Conservation (phyloP, 2,888 invertebrate genomes). For the Peribatodes rhomboidaria region DNA sequence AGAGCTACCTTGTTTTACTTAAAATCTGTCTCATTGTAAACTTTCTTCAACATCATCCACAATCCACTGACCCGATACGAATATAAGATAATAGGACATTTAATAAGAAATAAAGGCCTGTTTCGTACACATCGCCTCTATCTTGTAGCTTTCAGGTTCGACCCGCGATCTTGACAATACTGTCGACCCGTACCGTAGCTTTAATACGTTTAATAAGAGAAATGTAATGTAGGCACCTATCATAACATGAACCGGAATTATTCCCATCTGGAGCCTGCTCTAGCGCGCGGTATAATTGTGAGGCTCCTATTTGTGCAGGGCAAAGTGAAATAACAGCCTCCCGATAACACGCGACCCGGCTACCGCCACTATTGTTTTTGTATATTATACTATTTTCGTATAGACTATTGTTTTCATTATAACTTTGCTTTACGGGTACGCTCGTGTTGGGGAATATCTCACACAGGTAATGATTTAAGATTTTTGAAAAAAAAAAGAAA, state of each 20-base stretch:
- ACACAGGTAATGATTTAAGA: neutral
- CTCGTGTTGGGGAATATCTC: neutral
- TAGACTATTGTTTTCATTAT: slow-evolving; percentile 35
- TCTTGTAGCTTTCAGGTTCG: too few species aligned
- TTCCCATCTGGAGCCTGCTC: slow-evolving; percentile 30
- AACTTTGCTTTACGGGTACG: neutral
- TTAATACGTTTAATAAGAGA: neutral
- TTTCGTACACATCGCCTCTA: too few species aligned
- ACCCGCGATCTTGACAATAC: neutral
- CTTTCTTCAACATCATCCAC: too few species aligned
- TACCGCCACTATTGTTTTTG: slow-evolving; percentile 50
- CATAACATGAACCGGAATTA: neutral
- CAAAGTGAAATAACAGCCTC: slow-evolving; percentile 76
- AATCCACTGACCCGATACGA: too few species aligned
- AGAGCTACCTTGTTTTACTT: too few species aligned
- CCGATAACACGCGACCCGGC: slow-evolving; percentile 68
- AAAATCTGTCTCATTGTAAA: too few species aligned
- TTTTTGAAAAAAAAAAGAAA: too few species aligned
- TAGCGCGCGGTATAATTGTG: slow-evolving; percentile 59
- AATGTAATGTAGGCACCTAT: neutral
- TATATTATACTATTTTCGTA: slow-evolving; percentile 48
- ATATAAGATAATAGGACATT: too few species aligned
- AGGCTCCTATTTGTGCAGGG: slow-evolving; percentile 72
- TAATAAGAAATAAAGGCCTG: too few species aligned
- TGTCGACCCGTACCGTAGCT: neutral